Conservation (phyloP, 64 coral and sea anemone genomes). For the Actinia equina region DNA sequence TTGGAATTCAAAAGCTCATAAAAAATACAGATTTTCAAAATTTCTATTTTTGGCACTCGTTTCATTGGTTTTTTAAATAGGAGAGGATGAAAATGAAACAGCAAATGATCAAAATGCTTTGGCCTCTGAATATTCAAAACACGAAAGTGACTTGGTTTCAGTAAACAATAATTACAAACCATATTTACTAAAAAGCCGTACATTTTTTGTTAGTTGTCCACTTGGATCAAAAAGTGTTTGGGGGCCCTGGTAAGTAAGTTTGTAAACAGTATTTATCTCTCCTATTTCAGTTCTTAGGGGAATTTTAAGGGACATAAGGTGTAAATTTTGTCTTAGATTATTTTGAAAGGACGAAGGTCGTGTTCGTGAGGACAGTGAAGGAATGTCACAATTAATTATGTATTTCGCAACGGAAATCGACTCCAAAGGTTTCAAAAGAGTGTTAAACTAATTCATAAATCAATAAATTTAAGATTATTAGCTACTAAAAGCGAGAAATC, state of each 20-base stretch:
- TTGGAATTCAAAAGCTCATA: neutral
- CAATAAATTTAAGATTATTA: neutral
- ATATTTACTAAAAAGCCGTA: neutral
- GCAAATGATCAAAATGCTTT: neutral
- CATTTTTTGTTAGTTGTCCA: neutral
- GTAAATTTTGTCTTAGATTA: neutral
- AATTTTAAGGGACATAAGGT: neutral
- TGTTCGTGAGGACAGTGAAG: neutral
- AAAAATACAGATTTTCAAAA: neutral
- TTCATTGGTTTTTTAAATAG: neutral
- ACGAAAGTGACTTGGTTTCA: neutral
- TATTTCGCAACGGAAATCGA: constrained; percentile 18
- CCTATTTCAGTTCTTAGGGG: neutral
- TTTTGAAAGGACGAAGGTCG: neutral
- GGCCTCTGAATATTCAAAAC: neutral
- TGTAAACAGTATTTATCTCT: neutral
- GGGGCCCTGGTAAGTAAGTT: neutral
- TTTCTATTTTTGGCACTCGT: neutral
- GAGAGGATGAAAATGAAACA: neutral
- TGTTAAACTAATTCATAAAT: neutral
- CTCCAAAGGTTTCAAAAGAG: neutral
- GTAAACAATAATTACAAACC: neutral
- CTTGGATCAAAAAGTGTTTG: neutral
- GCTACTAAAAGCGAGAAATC: neutral
- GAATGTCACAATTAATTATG: constrained; percentile 6